Evolutionary conservation across 2,113 vertebrate genomes (phyloP).

Genomic region (Datnioides undecimradiatus): DNA sequence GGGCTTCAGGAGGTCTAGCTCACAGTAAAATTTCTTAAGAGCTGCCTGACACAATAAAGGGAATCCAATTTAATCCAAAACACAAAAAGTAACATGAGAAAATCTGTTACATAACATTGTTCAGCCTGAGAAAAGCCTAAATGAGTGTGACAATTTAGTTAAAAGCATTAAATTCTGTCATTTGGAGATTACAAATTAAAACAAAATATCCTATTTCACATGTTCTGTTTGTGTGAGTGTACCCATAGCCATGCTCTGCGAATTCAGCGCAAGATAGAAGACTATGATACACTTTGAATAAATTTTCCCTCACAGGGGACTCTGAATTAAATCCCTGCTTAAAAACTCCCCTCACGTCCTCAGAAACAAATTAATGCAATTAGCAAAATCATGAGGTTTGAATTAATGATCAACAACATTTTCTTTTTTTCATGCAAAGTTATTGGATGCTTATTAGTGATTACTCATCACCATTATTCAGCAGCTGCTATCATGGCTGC

Average conservation of each 20-base stretch:
- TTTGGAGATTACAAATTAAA: slow-evolving; percentile 46
- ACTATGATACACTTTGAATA: slow-evolving; percentile 44
- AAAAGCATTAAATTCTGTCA: slow-evolving; percentile 32
- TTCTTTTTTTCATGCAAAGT: slow-evolving; percentile 50
- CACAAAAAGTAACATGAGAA: slow-evolving; percentile 10
- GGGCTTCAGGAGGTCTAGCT: slow-evolving; percentile 18
- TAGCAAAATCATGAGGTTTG: slow-evolving; percentile 58
- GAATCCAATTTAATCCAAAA: slow-evolving; percentile 30
- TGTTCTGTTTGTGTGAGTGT: slow-evolving; percentile 25
- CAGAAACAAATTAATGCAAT: slow-evolving; percentile 62
- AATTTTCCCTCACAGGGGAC: slow-evolving; percentile 27
- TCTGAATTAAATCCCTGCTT: slow-evolving; percentile 52
- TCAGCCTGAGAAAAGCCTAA: slow-evolving; percentile 20
- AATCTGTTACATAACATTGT: slow-evolving; percentile 17
- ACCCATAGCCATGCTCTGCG: slow-evolving; percentile 7
- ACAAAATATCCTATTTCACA: slow-evolving; percentile 25
- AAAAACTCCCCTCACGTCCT: slow-evolving; percentile 32
- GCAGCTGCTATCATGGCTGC: slow-evolving; percentile 53
- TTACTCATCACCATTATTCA: slow-evolving; percentile 61
- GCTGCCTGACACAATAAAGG: slow-evolving; percentile 30
- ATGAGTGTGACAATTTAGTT: slow-evolving; percentile 23
- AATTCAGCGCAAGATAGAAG: slow-evolving; percentile 36
- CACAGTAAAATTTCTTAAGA: slow-evolving; percentile 13
- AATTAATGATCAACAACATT: slow-evolving; percentile 56
- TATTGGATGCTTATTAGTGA: slow-evolving; percentile 60